A percentile compares a stretch with the other conserved stretches of the same genome.
Conservation (phyloP, 2,888 invertebrate species). For the Iselma pallidipennis region DNA sequence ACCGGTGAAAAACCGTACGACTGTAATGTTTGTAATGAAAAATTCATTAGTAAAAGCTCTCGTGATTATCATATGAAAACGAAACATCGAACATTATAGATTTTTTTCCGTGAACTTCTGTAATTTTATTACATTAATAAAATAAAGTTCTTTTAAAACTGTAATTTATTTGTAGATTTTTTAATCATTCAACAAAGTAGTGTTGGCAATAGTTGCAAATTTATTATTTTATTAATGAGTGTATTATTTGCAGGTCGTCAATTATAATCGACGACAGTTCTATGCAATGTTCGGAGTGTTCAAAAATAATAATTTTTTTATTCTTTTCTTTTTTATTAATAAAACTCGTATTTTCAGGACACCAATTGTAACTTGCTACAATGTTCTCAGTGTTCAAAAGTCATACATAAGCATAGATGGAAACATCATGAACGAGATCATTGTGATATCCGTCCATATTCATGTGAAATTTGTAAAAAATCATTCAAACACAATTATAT, state of each 20-base stretch:
- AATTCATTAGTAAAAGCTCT: neutral
- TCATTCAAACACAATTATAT: neutral
- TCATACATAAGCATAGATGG: neutral
- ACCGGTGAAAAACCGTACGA: conserved; percentile 5
- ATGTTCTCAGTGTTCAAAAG: neutral
- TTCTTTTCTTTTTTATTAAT: neutral
- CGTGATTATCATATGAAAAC: neutral
- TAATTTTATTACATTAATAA: neutral
- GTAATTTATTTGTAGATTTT: too few species aligned
- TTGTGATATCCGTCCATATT: neutral
- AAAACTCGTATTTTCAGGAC: neutral
- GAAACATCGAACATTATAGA: neutral
- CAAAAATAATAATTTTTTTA: too few species aligned
- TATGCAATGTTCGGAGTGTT: neutral
- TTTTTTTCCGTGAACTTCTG: too few species aligned
- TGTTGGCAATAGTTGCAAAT: too few species aligned
- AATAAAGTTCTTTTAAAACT: neutral
- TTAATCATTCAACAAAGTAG: too few species aligned
- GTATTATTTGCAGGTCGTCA: neutral
- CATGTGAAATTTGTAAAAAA: neutral
- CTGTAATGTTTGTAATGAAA: neutral
- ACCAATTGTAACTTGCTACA: neutral
- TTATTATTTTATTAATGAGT: neutral
- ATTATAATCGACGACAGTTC: neutral
- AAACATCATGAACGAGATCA: neutral